Conservation (phyloP, 2,888 invertebrate species). For the Oligia latruncula region DNA sequence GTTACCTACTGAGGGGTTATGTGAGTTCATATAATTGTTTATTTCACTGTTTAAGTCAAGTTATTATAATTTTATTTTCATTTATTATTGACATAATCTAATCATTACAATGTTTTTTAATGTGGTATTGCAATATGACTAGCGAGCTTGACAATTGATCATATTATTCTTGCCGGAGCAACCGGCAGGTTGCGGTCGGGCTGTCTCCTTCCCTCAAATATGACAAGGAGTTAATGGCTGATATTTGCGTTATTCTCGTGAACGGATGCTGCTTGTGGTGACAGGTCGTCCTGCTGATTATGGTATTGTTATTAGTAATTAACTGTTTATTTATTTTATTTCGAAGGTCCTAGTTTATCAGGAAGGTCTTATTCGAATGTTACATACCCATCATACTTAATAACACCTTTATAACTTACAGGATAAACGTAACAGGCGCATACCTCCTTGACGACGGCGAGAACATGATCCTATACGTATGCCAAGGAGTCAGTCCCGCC, state of each 20-base stretch:
- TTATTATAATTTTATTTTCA: too few relatives aligned
- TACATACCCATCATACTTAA: neutral
- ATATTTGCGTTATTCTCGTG: too few relatives aligned
- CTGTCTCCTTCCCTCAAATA: neutral
- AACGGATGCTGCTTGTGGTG: too few relatives aligned
- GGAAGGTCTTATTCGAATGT: neutral
- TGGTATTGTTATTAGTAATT: too few relatives aligned
- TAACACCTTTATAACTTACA: constrained; percentile 60
- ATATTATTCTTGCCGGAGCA: neutral
- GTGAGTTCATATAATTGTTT: too few relatives aligned
- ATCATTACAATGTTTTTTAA: too few relatives aligned
- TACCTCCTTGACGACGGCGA: constrained; percentile 97
- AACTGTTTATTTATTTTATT: too few relatives aligned
- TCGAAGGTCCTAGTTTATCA: too few relatives aligned
- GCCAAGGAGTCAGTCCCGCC: constrained; percentile 93
- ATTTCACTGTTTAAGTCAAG: too few relatives aligned
- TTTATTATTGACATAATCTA: too few relatives aligned
- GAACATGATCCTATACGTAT: constrained; percentile 95
- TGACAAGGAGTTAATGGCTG: too few relatives aligned
- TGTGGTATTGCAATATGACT: neutral
- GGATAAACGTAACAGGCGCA: constrained; percentile 94
- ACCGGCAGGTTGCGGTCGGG: neutral
- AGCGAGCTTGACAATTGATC: neutral
- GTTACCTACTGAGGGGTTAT: neutral
- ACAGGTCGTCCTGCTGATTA: too few relatives aligned